These are phyloP conservation scores for Sapajus apella DNA, from an alignment of 2,113 vertebrate genomes.

Conservation along the genomic window DNA sequence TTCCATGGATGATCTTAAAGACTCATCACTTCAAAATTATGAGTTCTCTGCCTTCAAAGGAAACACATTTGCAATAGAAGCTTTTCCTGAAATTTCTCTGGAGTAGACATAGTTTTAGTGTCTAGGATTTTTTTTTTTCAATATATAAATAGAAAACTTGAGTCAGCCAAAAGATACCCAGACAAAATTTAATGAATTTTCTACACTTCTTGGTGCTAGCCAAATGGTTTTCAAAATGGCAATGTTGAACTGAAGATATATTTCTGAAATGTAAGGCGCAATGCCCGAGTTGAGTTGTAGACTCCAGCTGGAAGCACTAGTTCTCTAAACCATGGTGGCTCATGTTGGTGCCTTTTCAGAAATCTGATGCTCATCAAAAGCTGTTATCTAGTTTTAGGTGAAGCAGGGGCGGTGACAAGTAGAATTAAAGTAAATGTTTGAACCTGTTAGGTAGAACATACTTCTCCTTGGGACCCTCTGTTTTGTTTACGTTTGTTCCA, in stretches of 20 bases:
- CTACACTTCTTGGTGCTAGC: not conserved
- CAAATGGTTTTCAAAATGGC: not conserved
- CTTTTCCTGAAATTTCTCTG: not conserved
- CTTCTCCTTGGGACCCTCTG: not conserved
- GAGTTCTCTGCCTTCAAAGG: not conserved
- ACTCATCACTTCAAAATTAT: not conserved
- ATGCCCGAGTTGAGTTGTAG: not conserved
- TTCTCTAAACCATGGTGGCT: not conserved
- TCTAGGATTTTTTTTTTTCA: not conserved
- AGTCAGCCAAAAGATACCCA: not conserved
- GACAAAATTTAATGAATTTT: not conserved
- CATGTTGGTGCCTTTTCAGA: not conserved
- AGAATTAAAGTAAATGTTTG: not conserved
- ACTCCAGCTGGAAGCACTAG: not conserved
- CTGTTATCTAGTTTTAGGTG: not conserved
- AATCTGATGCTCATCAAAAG: not conserved
- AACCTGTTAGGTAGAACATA: not conserved
- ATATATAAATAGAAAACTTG: not conserved
- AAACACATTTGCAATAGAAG: not conserved
- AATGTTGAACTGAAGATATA: not conserved
- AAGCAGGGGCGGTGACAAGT: not conserved
- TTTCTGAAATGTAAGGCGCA: not conserved
- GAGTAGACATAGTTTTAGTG: not conserved
- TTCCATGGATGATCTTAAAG: not conserved
- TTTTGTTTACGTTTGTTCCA: not conserved